Conservation (phyloP, 2,797 vertebrate genomes). For the Podarcis siculus region DNA sequence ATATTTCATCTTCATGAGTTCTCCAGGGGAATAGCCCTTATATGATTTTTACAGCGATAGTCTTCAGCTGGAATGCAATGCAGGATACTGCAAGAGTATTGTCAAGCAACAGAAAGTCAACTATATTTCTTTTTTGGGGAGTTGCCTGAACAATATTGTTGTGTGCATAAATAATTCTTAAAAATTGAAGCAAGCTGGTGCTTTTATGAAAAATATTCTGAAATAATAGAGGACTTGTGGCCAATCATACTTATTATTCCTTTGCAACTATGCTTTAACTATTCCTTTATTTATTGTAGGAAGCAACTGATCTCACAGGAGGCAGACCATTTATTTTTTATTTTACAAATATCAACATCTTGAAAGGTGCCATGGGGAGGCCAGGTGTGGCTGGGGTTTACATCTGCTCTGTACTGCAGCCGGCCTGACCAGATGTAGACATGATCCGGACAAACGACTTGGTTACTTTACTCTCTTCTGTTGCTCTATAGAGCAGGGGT, state of each 20-base stretch:
- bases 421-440: too few species aligned
- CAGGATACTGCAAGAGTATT: not conserved
- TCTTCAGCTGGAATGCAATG: not conserved
- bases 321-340: not conserved
- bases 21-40: not conserved
- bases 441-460: too few species aligned
- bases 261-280: not conserved
- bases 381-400: too few species aligned
- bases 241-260: too few species aligned
- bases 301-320: not conserved
- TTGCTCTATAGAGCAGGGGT: too few species aligned
- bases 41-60: not conserved
- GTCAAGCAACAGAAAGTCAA: not conserved
- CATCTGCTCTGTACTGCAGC: too few species aligned
- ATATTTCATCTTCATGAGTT: constrained; percentile 18
- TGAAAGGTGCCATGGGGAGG: not conserved
- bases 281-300: not conserved
- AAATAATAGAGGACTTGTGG: not conserved
- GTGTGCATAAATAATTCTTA: not conserved
- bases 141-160: not conserved
- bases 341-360: not conserved
- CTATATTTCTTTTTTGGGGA: not conserved
- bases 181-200: not conserved
- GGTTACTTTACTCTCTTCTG: too few species aligned
- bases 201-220: not conserved